Evolutionary conservation across 2,888 invertebrate species (phyloP).

Genomic region (Tachystola acroxantha): DNA sequence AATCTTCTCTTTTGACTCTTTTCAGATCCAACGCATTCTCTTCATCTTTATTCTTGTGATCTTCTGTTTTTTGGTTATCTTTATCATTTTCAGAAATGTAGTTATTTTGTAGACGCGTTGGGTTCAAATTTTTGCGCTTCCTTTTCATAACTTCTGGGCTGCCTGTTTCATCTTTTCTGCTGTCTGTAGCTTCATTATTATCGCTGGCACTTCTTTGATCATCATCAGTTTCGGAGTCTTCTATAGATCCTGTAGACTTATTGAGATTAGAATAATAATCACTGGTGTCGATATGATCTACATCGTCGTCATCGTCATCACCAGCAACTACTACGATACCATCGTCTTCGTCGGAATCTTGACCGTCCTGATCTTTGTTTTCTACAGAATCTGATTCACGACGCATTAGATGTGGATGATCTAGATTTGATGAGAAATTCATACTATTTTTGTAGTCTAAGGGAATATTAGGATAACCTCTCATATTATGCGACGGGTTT

Average conservation of each 20-base stretch:
- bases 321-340: conserved; percentile 89
- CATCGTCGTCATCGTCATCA: conserved; percentile 85
- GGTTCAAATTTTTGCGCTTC: conserved; percentile 93
- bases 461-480: conserved; percentile 72
- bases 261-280: conserved; percentile 63
- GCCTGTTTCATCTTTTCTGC: conserved; percentile 67
- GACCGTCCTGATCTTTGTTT: conserved; percentile 78
- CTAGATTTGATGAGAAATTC: conserved; percentile 46
- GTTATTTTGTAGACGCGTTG: conserved; percentile 84
- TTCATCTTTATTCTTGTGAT: conserved; percentile 35
- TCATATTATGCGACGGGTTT: conserved; percentile 82
- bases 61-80: conserved; percentile 30
- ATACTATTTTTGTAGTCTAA: conserved; percentile 72
- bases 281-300: conserved; percentile 72
- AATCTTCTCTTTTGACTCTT: conserved; percentile 52
- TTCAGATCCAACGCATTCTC: conserved; percentile 52
- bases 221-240: conserved; percentile 64
- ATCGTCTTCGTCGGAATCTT: conserved; percentile 83
- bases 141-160: conserved; percentile 83
- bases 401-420: conserved; percentile 55
- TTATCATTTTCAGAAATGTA: conserved; percentile 33
- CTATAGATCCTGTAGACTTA: conserved; percentile 57
- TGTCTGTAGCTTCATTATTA: conserved; percentile 51
- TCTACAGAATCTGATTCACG: conserved; percentile 62
- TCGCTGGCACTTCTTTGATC: conserved; percentile 66